Percentiles rank a stretch among this genome's conserved stretches.
phyloP scores from a whole-genome alignment of 2,888 invertebrate genomes.

The Netelia fuscicornis region DNA sequence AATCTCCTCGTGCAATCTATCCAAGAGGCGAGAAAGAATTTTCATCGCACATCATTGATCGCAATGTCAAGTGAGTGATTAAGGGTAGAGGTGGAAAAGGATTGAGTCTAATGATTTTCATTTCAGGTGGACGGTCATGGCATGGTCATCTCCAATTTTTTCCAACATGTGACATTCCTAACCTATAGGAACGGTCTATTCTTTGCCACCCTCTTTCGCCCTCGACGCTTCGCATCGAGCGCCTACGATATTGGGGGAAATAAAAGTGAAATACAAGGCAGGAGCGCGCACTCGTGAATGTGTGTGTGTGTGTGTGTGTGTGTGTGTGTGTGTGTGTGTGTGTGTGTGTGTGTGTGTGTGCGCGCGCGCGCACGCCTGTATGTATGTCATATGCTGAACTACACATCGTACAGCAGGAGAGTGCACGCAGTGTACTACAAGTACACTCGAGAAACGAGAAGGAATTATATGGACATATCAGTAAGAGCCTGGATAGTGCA shows the following conservation, averaged over 20 bases:
- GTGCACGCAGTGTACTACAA: too few species aligned
- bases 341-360: neutral
- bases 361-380: too few species aligned
- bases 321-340: neutral
- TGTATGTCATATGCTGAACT: too few species aligned
- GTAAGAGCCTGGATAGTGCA: neutral
- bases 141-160: neutral
- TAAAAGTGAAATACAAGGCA: neutral
- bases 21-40: constrained; percentile 12
- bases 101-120: neutral
- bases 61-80: too few species aligned
- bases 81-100: neutral
- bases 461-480: neutral
- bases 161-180: constrained; percentile 76
- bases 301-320: neutral
- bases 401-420: too few species aligned
- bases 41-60: neutral
- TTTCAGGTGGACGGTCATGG: neutral
- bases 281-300: neutral
- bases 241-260: neutral
- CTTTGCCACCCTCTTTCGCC: neutral
- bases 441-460: neutral
- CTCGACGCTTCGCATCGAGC: neutral
- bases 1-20: constrained; percentile 97
- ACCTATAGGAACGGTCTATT: constrained; percentile 65